These are phyloP conservation scores for Amorpha juglandis DNA, from an alignment of 2,888 invertebrate species.

Conservation along the genomic window DNA sequence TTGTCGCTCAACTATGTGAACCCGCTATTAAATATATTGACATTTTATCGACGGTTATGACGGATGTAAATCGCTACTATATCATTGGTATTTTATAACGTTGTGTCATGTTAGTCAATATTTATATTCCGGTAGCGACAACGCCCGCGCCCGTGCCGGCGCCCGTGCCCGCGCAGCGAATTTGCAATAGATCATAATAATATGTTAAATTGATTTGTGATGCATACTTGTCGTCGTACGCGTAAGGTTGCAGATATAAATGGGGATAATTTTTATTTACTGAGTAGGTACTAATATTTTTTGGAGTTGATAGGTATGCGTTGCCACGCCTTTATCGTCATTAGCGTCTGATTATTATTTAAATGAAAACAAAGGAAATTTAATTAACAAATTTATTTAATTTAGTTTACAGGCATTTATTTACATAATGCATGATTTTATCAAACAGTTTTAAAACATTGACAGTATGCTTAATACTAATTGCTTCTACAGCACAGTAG, in stretches of 20 bases:
- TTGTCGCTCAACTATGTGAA: too few species aligned
- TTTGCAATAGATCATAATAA: slow-evolving; percentile 51
- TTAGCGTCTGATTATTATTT: too few species aligned
- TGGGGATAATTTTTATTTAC: not conserved
- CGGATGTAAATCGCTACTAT: not conserved
- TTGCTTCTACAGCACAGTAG: not conserved
- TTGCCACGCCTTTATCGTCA: too few species aligned
- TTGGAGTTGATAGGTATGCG: too few species aligned
- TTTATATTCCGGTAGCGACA: slow-evolving; percentile 23
- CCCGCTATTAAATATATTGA: not conserved
- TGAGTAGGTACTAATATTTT: too few species aligned
- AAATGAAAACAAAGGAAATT: too few species aligned
- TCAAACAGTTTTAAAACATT: not conserved
- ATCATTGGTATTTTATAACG: slow-evolving; percentile 23
- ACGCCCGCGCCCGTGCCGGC: slow-evolving; percentile 14
- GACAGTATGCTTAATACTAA: not conserved
- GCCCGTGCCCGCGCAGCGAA: slow-evolving; percentile 23
- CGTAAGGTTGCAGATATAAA: slow-evolving; percentile 22
- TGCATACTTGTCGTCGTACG: slow-evolving; percentile 38
- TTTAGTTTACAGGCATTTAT: too few species aligned
- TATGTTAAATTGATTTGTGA: slow-evolving; percentile 53
- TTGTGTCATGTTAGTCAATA: slow-evolving; percentile 24
- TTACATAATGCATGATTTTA: too few species aligned
- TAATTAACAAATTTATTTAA: too few species aligned
- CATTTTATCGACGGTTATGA: slow-evolving; percentile 3